Conservation (phyloP, 1,140 invertebrate genomes). For the Rhyacophila brunnea region DNA sequence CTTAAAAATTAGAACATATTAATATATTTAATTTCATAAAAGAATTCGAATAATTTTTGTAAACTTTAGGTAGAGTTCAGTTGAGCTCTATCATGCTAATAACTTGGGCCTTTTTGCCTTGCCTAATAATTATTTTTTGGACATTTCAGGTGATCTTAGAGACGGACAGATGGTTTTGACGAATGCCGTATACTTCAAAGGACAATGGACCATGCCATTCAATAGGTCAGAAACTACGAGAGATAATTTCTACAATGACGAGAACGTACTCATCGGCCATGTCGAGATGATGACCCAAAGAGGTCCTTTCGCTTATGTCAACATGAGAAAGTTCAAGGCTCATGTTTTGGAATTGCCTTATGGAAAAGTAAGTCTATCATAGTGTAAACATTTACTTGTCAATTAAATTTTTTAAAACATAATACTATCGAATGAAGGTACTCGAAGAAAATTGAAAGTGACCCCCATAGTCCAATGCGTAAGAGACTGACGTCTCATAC, state of each 20-base stretch:
- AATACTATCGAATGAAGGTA: too few relatives aligned
- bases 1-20: too few relatives aligned
- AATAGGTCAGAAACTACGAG: constrained; percentile 59
- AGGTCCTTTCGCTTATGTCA: constrained; percentile 54
- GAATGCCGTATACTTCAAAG: constrained; percentile 82
- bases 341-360: constrained; percentile 74
- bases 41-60: too few relatives aligned
- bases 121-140: constrained; percentile 8
- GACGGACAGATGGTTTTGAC: constrained; percentile 68
- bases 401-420: too few relatives aligned
- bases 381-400: too few relatives aligned
- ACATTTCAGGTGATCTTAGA: constrained; percentile 42
- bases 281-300: constrained; percentile 65
- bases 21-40: too few relatives aligned
- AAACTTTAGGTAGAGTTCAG: too few relatives aligned
- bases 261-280: constrained; percentile 49
- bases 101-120: too few relatives aligned
- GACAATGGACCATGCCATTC: constrained; percentile 74
- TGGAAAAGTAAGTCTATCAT: constrained; percentile 42
- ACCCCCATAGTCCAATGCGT: too few relatives aligned
- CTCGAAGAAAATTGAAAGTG: too few relatives aligned
- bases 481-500: too few relatives aligned
- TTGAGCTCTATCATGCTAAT: too few relatives aligned
- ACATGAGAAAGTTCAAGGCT: constrained; percentile 57
- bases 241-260: constrained; percentile 55